phyloP scores from a whole-genome alignment of 1,140 invertebrate species.

The Drosophila sp. region DNA sequence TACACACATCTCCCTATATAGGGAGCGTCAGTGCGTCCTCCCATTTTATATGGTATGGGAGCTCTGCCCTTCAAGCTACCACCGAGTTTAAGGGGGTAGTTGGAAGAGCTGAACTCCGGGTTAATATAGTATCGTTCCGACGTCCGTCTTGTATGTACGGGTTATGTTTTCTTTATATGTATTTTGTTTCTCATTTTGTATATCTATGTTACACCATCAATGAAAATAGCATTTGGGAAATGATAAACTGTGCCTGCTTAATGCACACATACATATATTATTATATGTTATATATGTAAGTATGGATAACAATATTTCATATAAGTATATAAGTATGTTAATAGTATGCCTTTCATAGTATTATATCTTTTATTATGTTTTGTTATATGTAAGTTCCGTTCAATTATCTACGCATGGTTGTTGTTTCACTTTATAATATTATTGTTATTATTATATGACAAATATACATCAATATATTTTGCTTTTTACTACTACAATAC shows the following conservation, averaged over 20 bases:
- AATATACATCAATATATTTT: conserved; percentile 75
- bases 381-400: conserved; percentile 72
- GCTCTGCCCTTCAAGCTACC: neutral
- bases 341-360: conserved; percentile 17
- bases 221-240: conserved; percentile 62
- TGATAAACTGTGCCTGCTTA: conserved; percentile 49
- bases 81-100: conserved; percentile 1
- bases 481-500: conserved; percentile 65
- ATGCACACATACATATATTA: conserved; percentile 30
- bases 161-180: conserved; percentile 17
- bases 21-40: conserved; percentile 1
- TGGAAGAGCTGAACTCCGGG: conserved; percentile 12
- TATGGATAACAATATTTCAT: conserved; percentile 35
- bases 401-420: conserved; percentile 78
- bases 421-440: conserved; percentile 58
- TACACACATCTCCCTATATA: conserved; percentile 17
- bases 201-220: conserved; percentile 82
- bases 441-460: conserved; percentile 49
- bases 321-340: conserved; percentile 11
- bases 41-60: conserved; percentile 15
- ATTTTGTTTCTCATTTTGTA: conserved; percentile 58
- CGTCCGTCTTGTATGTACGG: conserved; percentile 18
- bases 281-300: conserved; percentile 25
- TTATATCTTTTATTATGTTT: conserved; percentile 26
- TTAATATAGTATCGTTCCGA: conserved; percentile 34